Evolutionary conservation across 2,888 invertebrate species (phyloP).

Genomic region (Torymus aiolomorphi): DNA sequence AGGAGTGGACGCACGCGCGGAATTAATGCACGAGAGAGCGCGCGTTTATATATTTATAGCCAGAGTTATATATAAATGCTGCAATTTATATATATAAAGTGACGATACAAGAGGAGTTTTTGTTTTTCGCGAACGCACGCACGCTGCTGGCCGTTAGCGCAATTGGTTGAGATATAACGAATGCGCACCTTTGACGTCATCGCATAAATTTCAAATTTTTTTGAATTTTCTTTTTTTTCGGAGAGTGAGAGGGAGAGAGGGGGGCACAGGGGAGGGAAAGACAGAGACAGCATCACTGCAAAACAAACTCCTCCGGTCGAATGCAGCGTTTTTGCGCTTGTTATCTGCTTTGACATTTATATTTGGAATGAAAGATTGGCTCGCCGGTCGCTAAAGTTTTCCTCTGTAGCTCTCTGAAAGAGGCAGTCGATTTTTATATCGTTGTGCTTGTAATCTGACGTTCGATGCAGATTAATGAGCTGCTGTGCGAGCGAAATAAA

Average conservation of each 20-base stretch:
- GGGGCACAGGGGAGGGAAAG: too few species aligned
- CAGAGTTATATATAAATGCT: conserved; percentile 21
- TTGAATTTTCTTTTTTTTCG: background rate
- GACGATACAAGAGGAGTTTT: background rate
- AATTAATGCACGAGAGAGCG: too few species aligned
- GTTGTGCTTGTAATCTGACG: too few species aligned
- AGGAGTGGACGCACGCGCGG: background rate
- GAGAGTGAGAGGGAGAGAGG: too few species aligned
- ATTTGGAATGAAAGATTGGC: background rate
- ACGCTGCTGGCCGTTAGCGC: background rate
- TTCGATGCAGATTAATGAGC: too few species aligned
- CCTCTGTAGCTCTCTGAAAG: too few species aligned
- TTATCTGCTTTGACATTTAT: background rate
- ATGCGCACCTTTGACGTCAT: conserved; percentile 17
- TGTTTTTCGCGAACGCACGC: background rate
- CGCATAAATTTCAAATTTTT: background rate
- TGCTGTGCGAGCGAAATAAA: too few species aligned
- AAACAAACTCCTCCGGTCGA: background rate
- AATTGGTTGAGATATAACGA: background rate
- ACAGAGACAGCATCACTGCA: too few species aligned
- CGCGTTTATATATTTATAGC: conserved; percentile 7
- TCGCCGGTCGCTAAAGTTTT: background rate
- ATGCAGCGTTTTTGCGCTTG: background rate
- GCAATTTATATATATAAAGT: background rate
- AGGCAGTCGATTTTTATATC: too few species aligned